These are phyloP conservation scores for Zonitis immaculata DNA, from an alignment of 2,888 invertebrate genomes.

Conservation along the genomic window DNA sequence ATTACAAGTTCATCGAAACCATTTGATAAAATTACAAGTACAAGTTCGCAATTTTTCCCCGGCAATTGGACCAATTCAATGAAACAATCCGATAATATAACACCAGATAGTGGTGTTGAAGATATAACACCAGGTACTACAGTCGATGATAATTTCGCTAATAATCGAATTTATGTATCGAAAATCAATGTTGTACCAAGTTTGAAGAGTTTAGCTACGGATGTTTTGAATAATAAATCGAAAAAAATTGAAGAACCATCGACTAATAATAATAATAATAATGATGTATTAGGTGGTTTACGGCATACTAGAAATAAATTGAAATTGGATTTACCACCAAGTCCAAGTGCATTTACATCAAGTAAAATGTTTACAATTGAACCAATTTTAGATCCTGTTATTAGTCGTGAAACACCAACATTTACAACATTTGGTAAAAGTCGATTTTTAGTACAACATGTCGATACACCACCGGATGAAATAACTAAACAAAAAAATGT, in stretches of 20 bases:
- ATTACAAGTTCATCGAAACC: constrained; percentile 68
- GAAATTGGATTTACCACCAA: constrained; percentile 64
- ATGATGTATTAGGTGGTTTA: constrained; percentile 58
- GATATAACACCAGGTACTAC: constrained; percentile 51
- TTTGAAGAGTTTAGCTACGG: constrained; percentile 40
- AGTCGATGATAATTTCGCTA: constrained; percentile 10
- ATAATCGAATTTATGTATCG: neutral
- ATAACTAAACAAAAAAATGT: constrained; percentile 38
- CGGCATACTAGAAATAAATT: constrained; percentile 68
- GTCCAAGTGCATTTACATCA: constrained; percentile 49
- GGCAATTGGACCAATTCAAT: constrained; percentile 47
- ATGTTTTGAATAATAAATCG: constrained; percentile 34
- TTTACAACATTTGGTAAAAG: constrained; percentile 60
- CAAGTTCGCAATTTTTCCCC: constrained; percentile 68
- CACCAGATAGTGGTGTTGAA: constrained; percentile 60
- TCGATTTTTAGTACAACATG: constrained; percentile 47
- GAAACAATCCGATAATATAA: constrained; percentile 48
- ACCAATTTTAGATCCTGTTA: constrained; percentile 48
- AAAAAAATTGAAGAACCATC: constrained; percentile 10
- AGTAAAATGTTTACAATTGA: constrained; percentile 44
- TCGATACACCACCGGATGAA: constrained; percentile 44
- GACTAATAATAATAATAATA: constrained; percentile 21
- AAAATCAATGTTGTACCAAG: constrained; percentile 27
- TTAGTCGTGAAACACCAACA: constrained; percentile 51
- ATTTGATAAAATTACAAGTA: constrained; percentile 58